Evolutionary conservation across 2,888 invertebrate species (phyloP).

Genomic region (Dioctria linearis): DNA sequence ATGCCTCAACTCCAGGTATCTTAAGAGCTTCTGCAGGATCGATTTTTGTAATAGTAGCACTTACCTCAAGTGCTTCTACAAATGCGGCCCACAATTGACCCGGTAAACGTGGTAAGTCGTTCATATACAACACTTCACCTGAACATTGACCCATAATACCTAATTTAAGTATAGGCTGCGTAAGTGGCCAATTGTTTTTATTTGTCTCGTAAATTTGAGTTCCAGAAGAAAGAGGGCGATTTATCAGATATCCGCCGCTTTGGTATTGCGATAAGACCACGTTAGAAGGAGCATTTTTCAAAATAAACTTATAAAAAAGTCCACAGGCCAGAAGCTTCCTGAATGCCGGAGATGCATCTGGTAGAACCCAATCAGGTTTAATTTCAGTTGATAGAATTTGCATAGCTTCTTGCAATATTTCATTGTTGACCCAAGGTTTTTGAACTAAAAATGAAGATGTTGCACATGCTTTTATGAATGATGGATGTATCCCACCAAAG

Average conservation of each 20-base stretch:
- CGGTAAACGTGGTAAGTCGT: constrained; percentile 74
- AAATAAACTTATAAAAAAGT: constrained; percentile 80
- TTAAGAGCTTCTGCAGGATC: constrained; percentile 72
- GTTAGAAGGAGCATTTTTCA: constrained; percentile 73
- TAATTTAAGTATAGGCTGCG: constrained; percentile 79
- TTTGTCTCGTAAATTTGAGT: constrained; percentile 79
- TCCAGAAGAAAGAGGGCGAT: constrained; percentile 76
- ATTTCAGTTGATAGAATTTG: constrained; percentile 75
- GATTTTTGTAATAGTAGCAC: constrained; percentile 71
- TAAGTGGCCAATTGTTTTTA: constrained; percentile 79
- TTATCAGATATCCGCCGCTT: constrained; percentile 74
- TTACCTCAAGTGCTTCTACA: constrained; percentile 54
- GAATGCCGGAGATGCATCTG: constrained; percentile 78
- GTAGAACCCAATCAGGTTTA: constrained; percentile 74
- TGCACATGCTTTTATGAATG: constrained; percentile 72
- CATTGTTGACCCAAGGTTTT: constrained; percentile 70
- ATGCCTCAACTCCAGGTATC: constrained; percentile 51
- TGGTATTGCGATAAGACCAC: constrained; percentile 71
- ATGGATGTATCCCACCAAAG: constrained; percentile 75
- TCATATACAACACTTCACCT: constrained; percentile 78
- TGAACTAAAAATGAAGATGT: constrained; percentile 70
- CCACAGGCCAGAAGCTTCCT: constrained; percentile 78
- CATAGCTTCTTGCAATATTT: constrained; percentile 72
- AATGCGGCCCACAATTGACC: constrained; percentile 71
- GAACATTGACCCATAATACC: constrained; percentile 75